phyloP scores from a whole-genome alignment of 1,140 invertebrate genomes.

The Fragariocoptes setiger region DNA sequence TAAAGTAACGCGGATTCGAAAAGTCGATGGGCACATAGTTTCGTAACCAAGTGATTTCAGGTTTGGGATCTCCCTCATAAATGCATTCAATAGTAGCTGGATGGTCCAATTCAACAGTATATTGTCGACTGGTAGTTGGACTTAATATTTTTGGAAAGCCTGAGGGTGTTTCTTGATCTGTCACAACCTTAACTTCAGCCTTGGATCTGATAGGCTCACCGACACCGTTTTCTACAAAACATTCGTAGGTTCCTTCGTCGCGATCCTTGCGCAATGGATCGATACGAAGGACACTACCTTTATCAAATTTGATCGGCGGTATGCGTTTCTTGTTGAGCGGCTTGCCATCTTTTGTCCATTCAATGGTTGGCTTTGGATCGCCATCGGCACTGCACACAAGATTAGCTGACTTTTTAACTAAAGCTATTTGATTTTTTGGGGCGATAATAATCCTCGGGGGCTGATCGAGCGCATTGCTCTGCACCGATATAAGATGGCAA shows the following conservation, averaged over 20 bases:
- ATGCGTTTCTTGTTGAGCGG: conserved; percentile 16
- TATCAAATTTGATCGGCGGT: conserved; percentile 20
- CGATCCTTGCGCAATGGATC: conserved; percentile 47
- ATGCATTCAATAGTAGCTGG: conserved; percentile 53
- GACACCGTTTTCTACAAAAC: conserved; percentile 77
- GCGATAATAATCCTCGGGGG: conserved; percentile 56
- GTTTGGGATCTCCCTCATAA: conserved; percentile 47
- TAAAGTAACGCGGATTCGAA: conserved; percentile 37
- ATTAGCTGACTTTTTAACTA: conserved; percentile 55
- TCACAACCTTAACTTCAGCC: conserved; percentile 48
- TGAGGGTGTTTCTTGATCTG: conserved; percentile 46
- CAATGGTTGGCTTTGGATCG: conserved; percentile 30
- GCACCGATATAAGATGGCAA: too few relatives aligned
- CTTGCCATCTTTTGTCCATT: conserved; percentile 20
- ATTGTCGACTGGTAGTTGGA: conserved; percentile 44
- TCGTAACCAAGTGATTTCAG: conserved; percentile 63
- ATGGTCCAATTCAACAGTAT: conserved; percentile 86
- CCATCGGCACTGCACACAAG: conserved; percentile 79
- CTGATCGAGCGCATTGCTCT: too few relatives aligned
- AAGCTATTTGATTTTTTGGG: conserved; percentile 52
- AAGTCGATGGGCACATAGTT: conserved; percentile 60
- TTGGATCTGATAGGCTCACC: conserved; percentile 65
- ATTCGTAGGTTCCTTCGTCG: conserved; percentile 71
- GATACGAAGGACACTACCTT: conserved; percentile 55
- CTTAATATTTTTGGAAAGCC: conserved; percentile 68